These are phyloP conservation scores for Aporophyla nigra DNA, from an alignment of 2,888 invertebrate genomes.

Conservation along the genomic window DNA sequence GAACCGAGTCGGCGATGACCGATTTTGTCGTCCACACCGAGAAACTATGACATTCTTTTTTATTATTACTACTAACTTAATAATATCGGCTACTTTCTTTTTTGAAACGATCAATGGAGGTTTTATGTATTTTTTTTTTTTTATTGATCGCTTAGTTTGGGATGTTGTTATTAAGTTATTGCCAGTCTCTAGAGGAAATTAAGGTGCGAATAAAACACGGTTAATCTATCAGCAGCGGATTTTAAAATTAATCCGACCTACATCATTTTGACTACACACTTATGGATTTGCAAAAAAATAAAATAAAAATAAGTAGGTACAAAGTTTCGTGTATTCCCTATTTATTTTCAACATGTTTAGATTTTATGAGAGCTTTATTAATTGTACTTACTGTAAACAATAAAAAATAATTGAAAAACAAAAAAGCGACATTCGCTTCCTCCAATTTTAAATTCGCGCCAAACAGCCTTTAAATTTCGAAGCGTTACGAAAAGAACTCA, in stretches of 20 bases:
- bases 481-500: constrained; percentile 32
- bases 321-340: too few species aligned
- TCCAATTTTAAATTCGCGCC: constrained; percentile 31
- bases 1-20: constrained; percentile 84
- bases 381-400: background rate
- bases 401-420: background rate
- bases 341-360: too few species aligned
- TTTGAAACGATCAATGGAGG: constrained; percentile 49
- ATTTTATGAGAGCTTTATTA: too few species aligned
- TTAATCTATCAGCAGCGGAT: background rate
- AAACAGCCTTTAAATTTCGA: constrained; percentile 27
- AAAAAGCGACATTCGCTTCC: constrained; percentile 23
- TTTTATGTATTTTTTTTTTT: constrained; percentile 24
- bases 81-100: constrained; percentile 65
- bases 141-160: constrained; percentile 11
- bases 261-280: background rate
- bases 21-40: constrained; percentile 83
- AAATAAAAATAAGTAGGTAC: too few species aligned
- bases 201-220: constrained; percentile 14
- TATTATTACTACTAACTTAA: constrained; percentile 63
- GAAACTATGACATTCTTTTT: constrained; percentile 84
- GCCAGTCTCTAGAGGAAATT: constrained; percentile 10
- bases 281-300: background rate
- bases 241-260: background rate
- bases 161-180: constrained; percentile 9